phyloP scores from a whole-genome alignment of 2,113 vertebrate species.

The Sapayoa aenigma region DNA sequence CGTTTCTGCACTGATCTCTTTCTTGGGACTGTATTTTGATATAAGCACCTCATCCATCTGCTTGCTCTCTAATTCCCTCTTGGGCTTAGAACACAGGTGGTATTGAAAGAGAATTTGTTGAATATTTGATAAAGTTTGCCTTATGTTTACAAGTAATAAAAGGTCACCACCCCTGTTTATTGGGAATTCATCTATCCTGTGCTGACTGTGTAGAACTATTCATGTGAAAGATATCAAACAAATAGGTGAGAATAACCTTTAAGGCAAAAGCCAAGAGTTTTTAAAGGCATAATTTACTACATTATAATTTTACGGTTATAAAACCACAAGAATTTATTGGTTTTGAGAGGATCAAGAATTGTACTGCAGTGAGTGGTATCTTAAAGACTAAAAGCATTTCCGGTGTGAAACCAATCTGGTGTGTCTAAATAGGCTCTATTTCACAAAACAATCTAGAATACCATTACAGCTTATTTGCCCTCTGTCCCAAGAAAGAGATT shows the following conservation, averaged over 20 bases:
- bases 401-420: too few relatives aligned
- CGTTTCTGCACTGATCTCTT: constrained; percentile 38
- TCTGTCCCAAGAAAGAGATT: not conserved
- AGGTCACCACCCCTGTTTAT: constrained; percentile 57
- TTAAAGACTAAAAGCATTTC: too few relatives aligned
- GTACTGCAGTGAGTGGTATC: not conserved
- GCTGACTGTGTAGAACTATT: not conserved
- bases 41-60: constrained; percentile 54
- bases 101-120: constrained; percentile 46
- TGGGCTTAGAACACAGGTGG: constrained; percentile 30
- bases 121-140: constrained; percentile 61
- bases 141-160: constrained; percentile 42
- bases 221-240: constrained; percentile 6
- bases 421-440: not conserved
- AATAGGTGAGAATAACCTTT: constrained; percentile 43
- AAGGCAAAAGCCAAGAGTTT: constrained; percentile 17
- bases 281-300: not conserved
- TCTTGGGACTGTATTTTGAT: constrained; percentile 45
- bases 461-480: not conserved
- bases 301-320: not conserved
- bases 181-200: constrained; percentile 24
- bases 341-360: not conserved
- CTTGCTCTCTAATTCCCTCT: constrained; percentile 45
- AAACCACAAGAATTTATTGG: not conserved
- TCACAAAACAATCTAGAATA: not conserved